Evolutionary conservation across 64 coral and sea anemone genomes (phyloP).

Genomic region (Montipora cactus): DNA sequence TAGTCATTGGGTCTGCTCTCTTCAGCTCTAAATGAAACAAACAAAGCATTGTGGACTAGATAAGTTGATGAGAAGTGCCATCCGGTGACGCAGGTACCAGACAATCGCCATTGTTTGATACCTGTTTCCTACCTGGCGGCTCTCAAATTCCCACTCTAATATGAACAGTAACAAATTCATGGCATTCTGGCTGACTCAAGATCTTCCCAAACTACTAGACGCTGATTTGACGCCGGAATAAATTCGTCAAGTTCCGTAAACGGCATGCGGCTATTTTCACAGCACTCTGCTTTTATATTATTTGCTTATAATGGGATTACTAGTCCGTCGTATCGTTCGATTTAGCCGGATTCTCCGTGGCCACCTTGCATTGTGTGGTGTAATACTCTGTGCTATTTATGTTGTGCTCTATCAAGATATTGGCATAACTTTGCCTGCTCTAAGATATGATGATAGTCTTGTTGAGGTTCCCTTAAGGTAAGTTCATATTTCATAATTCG

Average conservation of each 20-base stretch:
- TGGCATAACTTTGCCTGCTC: constrained; percentile 21
- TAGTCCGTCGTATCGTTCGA: neutral
- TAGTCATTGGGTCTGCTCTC: too few species aligned
- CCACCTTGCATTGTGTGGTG: constrained; percentile 19
- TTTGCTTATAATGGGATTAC: neutral
- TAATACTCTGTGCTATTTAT: constrained; percentile 27
- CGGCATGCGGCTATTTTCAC: neutral
- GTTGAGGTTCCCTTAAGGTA: constrained; percentile 31
- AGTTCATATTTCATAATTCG: neutral
- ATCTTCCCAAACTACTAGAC: neutral
- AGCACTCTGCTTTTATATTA: neutral
- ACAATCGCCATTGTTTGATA: neutral
- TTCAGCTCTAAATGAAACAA: too few species aligned
- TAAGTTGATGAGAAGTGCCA: too few species aligned
- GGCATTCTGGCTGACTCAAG: neutral
- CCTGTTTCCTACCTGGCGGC: constrained; percentile 46
- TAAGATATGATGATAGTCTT: neutral
- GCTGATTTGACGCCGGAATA: neutral
- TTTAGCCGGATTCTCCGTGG: constrained; percentile 8
- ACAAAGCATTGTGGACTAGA: too few species aligned
- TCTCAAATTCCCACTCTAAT: constrained; percentile 1
- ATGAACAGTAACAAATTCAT: neutral
- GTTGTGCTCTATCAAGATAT: constrained; percentile 29
- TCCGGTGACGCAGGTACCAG: constrained; percentile 17
- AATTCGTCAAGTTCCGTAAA: neutral